Conservation (phyloP, 2,888 invertebrate species). For the Synanthedon tipuliformis region DNA sequence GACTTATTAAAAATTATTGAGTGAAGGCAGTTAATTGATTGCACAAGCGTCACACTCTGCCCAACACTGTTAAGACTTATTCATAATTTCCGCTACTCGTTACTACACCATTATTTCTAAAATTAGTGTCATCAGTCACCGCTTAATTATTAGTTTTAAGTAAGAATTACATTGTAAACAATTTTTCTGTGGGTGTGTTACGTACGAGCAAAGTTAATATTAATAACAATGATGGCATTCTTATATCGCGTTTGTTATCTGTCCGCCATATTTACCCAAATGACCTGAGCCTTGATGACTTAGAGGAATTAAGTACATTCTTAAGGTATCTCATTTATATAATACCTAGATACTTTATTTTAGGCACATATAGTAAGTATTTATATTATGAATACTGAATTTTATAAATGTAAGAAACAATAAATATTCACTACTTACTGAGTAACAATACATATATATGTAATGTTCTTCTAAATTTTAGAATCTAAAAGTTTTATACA, state of each 20-base stretch:
- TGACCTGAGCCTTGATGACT: conserved; percentile 9
- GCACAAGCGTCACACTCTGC: conserved; percentile 1
- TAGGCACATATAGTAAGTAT: too few relatives aligned
- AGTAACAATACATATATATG: too few relatives aligned
- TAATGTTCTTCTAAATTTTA: too few relatives aligned
- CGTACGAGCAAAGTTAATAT: background rate
- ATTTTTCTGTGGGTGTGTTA: background rate
- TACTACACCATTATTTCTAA: background rate
- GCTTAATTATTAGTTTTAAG: conserved; percentile 19
- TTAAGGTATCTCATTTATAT: too few relatives aligned
- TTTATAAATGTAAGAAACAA: too few relatives aligned
- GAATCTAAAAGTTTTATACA: too few relatives aligned
- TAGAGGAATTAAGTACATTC: background rate
- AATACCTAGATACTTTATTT: too few relatives aligned
- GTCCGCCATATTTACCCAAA: conserved; percentile 8
- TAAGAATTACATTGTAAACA: conserved; percentile 12
- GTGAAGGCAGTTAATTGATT: conserved; percentile 63
- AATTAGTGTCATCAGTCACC: conserved; percentile 1
- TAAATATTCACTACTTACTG: too few relatives aligned
- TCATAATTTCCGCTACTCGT: background rate
- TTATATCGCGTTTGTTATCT: conserved; percentile 7
- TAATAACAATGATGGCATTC: conserved; percentile 5
- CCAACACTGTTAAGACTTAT: conserved; percentile 6
- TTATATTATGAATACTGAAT: too few relatives aligned
- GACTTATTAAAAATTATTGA: conserved; percentile 69